Evolutionary conservation across 2,888 invertebrate species (phyloP).

Genomic region (Xestia ashworthii): DNA sequence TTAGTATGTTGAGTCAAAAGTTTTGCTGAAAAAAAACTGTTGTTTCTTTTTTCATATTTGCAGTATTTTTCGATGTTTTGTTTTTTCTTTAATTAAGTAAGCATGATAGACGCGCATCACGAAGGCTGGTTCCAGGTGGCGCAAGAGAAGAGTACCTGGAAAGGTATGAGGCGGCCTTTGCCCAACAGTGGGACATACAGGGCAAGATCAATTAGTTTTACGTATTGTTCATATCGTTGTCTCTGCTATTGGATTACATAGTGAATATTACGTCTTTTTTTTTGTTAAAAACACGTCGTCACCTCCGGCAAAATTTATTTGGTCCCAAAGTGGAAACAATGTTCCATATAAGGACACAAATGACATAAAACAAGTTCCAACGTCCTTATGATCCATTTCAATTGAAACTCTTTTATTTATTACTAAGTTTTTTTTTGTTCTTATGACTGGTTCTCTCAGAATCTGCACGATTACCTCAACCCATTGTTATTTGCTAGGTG

Average conservation of each 20-base stretch:
- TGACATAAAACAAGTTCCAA: slow-evolving; percentile 34
- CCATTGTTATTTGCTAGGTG: slow-evolving; percentile 61
- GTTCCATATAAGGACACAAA: slow-evolving; percentile 19
- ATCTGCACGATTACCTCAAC: slow-evolving; percentile 58
- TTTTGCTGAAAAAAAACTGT: not conserved
- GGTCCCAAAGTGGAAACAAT: not conserved
- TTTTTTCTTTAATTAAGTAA: not conserved
- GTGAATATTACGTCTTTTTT: not conserved
- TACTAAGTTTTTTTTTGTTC: slow-evolving; percentile 25
- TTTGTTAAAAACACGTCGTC: slow-evolving; percentile 5
- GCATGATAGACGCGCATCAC: too few species aligned
- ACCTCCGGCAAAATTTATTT: slow-evolving; percentile 1
- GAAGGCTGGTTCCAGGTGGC: too few species aligned
- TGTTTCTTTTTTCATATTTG: not conserved
- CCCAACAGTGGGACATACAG: too few species aligned
- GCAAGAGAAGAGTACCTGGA: too few species aligned
- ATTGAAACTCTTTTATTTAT: slow-evolving; percentile 40
- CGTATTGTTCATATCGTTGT: not conserved
- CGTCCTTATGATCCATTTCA: slow-evolving; percentile 39
- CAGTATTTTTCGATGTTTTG: not conserved
- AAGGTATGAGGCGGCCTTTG: too few species aligned
- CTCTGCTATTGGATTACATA: not conserved
- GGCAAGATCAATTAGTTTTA: not conserved
- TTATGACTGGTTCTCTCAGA: slow-evolving; percentile 34
- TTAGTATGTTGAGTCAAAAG: slow-evolving; percentile 3